phyloP scores from a whole-genome alignment of 2,113 vertebrate species.

The Chiloscyllium plagiosum region DNA sequence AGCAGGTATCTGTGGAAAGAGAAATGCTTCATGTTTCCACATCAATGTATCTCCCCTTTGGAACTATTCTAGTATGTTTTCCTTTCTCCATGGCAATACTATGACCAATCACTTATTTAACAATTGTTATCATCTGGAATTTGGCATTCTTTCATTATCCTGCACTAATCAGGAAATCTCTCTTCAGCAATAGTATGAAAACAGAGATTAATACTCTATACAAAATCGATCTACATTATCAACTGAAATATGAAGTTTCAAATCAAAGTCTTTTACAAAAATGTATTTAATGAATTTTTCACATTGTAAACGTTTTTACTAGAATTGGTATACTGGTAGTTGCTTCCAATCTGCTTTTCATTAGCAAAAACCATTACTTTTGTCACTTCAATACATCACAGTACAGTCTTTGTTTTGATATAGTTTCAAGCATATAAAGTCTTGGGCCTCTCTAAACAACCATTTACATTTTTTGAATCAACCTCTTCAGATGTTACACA shows the following conservation, averaged over 20 bases:
- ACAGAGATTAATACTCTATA: no score
- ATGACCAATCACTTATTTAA: no score
- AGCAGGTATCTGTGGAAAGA: no score
- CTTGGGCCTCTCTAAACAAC: not conserved
- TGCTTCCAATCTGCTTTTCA: not conserved
- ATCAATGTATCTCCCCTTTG: no score
- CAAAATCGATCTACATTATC: no score
- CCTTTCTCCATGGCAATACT: no score
- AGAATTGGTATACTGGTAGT: not conserved
- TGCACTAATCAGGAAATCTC: not conserved
- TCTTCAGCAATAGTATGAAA: not conserved
- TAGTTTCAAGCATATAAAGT: not conserved
- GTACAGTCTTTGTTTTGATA: not conserved
- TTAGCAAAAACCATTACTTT: not conserved
- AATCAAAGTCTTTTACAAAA: not conserved
- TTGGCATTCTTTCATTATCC: no score
- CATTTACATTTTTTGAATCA: not conserved
- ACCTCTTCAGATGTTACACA: no score
- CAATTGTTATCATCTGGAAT: not conserved
- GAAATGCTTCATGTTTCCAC: no score
- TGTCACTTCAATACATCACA: not conserved
- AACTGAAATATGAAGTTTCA: not conserved
- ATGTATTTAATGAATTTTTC: slow-evolving; percentile 15
- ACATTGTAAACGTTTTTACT: not conserved
- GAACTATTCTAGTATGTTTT: no score